Conservation (phyloP, 2,888 invertebrate genomes). For the Drosophila prolongata region DNA sequence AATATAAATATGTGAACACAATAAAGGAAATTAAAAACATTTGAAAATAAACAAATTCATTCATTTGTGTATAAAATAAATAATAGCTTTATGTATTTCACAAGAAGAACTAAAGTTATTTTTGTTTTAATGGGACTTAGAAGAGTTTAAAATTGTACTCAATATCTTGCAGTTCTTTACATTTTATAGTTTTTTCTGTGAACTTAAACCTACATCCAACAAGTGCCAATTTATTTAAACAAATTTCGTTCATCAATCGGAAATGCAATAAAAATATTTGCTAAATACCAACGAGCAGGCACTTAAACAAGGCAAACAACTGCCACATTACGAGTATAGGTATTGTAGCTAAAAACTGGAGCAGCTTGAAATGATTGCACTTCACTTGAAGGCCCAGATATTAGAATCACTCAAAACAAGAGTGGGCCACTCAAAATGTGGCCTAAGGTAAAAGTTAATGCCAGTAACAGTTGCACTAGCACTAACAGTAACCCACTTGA, state of each 20-base stretch:
- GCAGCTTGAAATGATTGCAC: conserved; percentile 73
- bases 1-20: too few species aligned
- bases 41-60: neutral
- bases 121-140: too few species aligned
- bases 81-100: too few species aligned
- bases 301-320: conserved; percentile 34
- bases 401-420: conserved; percentile 18
- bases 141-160: too few species aligned
- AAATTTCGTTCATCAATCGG: conserved; percentile 24
- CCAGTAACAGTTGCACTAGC: conserved; percentile 30
- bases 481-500: conserved; percentile 50
- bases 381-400: conserved; percentile 40
- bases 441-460: conserved; percentile 38
- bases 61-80: neutral
- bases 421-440: conserved; percentile 55
- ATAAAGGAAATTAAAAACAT: too few species aligned
- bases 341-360: conserved; percentile 60
- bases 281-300: conserved; percentile 15
- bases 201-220: neutral
- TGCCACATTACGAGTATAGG: conserved; percentile 51
- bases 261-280: conserved; percentile 28
- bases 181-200: too few species aligned
- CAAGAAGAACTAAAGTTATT: too few species aligned
- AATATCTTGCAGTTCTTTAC: too few species aligned
- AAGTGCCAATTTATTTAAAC: neutral